Conservation (phyloP, 2,888 invertebrate genomes). For the Busseola fusca region DNA sequence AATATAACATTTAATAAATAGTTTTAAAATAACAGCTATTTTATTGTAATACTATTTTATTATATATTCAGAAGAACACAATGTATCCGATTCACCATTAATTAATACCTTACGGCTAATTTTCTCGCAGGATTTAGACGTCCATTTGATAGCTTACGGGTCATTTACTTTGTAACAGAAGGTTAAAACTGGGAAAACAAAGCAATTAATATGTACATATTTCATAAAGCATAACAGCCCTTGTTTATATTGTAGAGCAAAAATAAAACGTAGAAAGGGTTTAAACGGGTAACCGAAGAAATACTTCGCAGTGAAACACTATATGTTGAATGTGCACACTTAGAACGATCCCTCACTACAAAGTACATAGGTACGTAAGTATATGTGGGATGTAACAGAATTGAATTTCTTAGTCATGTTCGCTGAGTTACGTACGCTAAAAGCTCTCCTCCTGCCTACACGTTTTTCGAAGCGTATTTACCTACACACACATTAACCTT, state of each 20-base stretch:
- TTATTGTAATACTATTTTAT: background rate
- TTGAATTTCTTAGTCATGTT: slow-evolving; percentile 74
- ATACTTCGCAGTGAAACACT: slow-evolving; percentile 48
- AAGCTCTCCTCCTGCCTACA: slow-evolving; percentile 45
- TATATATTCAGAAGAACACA: slow-evolving; percentile 14
- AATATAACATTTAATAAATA: slow-evolving; percentile 9
- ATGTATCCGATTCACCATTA: slow-evolving; percentile 40
- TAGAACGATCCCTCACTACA: slow-evolving; percentile 42
- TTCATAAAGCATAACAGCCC: slow-evolving; percentile 43
- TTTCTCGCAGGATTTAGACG: slow-evolving; percentile 47
- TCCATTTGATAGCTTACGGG: slow-evolving; percentile 54
- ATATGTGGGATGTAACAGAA: slow-evolving; percentile 59
- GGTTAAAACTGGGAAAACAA: slow-evolving; percentile 47
- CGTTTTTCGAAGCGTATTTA: slow-evolving; percentile 59
- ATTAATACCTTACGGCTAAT: slow-evolving; percentile 49
- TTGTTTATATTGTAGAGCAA: slow-evolving; percentile 44
- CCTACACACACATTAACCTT: slow-evolving; percentile 59
- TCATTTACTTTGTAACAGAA: slow-evolving; percentile 55
- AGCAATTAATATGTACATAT: slow-evolving; percentile 55
- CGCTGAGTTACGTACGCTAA: slow-evolving; percentile 45
- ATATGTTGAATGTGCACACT: slow-evolving; percentile 45
- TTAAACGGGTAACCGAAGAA: slow-evolving; percentile 44
- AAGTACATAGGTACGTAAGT: slow-evolving; percentile 12
- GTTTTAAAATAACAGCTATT: slow-evolving; percentile 21
- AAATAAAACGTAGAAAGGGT: slow-evolving; percentile 30